Evolutionary conservation across 2,113 vertebrate genomes (phyloP), one percentile per base, ranked within the genome.

Genomic region (Micromys minutus): DNA sequence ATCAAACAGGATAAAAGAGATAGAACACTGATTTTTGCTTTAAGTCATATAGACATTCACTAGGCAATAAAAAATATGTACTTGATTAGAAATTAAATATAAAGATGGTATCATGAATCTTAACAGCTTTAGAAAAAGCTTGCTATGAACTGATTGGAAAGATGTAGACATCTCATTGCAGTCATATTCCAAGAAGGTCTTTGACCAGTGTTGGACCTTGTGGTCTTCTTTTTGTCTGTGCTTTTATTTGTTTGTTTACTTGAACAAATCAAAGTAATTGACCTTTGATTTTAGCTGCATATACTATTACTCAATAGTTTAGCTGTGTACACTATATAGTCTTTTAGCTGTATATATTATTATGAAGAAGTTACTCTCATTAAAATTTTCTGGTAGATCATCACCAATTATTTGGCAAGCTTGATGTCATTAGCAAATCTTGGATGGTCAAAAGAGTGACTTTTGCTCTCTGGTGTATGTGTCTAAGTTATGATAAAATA

Each of bases 81-180:
- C 45, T 84, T 80, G 16, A 90, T 26, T 31, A 15, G 81, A 93
- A 11, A 90, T 59, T 71, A 94, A 92, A 95, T 88, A 71, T 63
- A 65, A 42, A 85, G 31, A 31, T 45, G 81, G 36, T 24, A 90
- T 87, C 91, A 59, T 69, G 74, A 36, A 94, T 61, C 12, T 77
- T 65, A 76, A 22, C 45, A 45, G 19, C 17, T 96, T 67, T 39
- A 77, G 59, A 87, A 93, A 79, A 7, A 65, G 45, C 47, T 72
- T 22, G 16, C 59, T 89, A 26, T 55, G 75, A 89, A 77, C 57
- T 75, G 61, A 42, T 55, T 61, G n/a, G 19, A 34, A 71, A 74
- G 94, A 90, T 55, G n/a, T 17, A 57, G 47, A 90, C 15, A 45
- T 72, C 72, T 74, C 21, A 16, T 61, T 96, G 84, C 95, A n/a